These are phyloP conservation scores for Rhadina sibilatrix DNA, from an alignment of 2,113 vertebrate species.

Conservation along the genomic window DNA sequence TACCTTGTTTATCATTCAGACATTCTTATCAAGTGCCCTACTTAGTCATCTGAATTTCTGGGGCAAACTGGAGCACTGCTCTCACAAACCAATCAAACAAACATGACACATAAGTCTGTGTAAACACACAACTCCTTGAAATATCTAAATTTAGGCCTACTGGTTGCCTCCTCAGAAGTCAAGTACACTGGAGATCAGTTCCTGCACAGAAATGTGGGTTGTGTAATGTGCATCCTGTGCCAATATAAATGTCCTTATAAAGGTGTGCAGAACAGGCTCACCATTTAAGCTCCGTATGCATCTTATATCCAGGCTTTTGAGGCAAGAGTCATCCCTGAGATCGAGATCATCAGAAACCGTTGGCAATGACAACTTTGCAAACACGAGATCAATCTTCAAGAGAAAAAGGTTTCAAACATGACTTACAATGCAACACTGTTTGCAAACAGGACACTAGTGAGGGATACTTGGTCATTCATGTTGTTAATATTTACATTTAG, in stretches of 20 bases:
- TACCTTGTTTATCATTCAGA: not conserved
- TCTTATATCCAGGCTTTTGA: conserved; percentile 93
- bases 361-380: conserved; percentile 89
- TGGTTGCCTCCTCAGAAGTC: not conserved
- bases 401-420: not conserved
- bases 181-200: not conserved
- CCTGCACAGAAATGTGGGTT: not conserved
- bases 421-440: not conserved
- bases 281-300: conserved; percentile 97
- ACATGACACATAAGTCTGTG: not conserved
- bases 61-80: not conserved
- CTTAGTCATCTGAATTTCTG: not conserved
- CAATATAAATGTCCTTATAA: not conserved
- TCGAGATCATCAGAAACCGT: conserved; percentile 94
- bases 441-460: not conserved
- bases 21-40: not conserved
- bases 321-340: conserved; percentile 87
- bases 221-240: not conserved
- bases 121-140: not conserved
- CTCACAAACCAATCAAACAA: not conserved
- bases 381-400: conserved; percentile 92
- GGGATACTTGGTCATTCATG: not conserved
- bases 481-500: not conserved
- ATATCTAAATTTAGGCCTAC: not conserved
- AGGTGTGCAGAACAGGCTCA: conserved; percentile 52